Evolutionary conservation across 1,140 invertebrate genomes (phyloP).

Genomic region (Bombus affinis): DNA sequence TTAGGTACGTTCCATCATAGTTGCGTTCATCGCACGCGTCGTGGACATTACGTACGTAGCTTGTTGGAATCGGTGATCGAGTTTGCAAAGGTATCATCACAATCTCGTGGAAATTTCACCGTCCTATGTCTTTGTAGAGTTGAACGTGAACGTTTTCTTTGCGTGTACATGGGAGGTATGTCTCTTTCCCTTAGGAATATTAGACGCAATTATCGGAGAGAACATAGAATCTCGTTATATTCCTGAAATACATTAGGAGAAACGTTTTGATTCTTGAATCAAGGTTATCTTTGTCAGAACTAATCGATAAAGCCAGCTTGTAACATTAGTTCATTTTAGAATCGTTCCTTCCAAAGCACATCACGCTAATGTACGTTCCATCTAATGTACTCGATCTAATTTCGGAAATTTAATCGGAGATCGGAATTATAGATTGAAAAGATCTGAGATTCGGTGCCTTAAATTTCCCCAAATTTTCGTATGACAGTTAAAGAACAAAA

Average conservation of each 20-base stretch:
- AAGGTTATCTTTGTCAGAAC: background rate
- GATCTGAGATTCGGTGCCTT: no score
- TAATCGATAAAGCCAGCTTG: no score
- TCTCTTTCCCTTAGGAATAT: background rate
- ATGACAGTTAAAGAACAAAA: no score
- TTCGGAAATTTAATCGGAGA: no score
- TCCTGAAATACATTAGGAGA: background rate
- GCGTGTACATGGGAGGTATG: conserved; percentile 15
- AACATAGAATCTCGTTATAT: background rate
- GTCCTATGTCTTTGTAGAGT: background rate
- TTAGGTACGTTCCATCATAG: background rate
- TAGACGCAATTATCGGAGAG: background rate
- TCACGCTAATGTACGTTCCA: no score
- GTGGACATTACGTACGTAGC: background rate
- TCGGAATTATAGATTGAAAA: no score
- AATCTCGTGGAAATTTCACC: background rate
- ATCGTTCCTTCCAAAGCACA: no score
- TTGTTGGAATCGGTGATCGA: background rate
- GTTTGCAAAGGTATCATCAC: background rate
- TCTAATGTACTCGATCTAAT: no score
- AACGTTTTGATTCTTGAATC: background rate
- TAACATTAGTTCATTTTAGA: background rate
- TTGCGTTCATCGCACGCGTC: background rate
- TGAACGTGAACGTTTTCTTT: background rate
- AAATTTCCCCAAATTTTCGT: no score